Evolutionary conservation across 2,888 invertebrate species (phyloP).

Genomic region (Hirtodrosophila cameraria): DNA sequence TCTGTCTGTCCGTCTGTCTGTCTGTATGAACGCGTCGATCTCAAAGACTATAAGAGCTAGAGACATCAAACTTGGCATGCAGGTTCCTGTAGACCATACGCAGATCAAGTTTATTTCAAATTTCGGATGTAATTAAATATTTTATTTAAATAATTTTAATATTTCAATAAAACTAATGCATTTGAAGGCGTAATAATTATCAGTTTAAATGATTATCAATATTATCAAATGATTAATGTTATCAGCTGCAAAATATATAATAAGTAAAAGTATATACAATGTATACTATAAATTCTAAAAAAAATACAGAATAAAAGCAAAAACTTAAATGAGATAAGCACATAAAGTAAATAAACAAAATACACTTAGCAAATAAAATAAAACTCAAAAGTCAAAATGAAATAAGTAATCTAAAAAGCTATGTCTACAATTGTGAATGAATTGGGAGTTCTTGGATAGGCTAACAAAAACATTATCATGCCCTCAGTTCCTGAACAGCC

Average conservation of each 20-base stretch:
- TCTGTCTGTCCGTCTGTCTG: too few species aligned
- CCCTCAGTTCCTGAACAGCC: neutral
- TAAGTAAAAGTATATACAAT: neutral
- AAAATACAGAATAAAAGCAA: neutral
- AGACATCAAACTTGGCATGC: too few species aligned
- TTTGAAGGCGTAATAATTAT: neutral
- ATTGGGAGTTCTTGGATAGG: conserved; percentile 3
- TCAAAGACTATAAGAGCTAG: too few species aligned
- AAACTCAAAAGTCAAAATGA: neutral
- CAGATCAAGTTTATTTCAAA: too few species aligned
- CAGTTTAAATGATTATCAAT: conserved; percentile 3
- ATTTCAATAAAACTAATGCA: too few species aligned
- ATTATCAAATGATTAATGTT: conserved; percentile 1
- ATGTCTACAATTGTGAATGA: conserved; percentile 16
- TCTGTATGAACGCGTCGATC: too few species aligned
- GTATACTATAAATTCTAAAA: too few species aligned
- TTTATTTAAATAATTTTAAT: too few species aligned
- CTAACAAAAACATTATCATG: conserved; percentile 1
- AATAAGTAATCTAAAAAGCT: conserved; percentile 2
- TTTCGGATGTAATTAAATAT: too few species aligned
- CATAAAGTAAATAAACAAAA: conserved; percentile 9
- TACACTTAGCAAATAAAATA: neutral
- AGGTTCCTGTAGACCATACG: too few species aligned
- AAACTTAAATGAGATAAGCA: conserved; percentile 27
- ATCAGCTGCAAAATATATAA: conserved; percentile 13